Evolutionary conservation across 2,888 invertebrate genomes (phyloP), one percentile per base, ranked within the genome.

Genomic region (Mantis religiosa): DNA sequence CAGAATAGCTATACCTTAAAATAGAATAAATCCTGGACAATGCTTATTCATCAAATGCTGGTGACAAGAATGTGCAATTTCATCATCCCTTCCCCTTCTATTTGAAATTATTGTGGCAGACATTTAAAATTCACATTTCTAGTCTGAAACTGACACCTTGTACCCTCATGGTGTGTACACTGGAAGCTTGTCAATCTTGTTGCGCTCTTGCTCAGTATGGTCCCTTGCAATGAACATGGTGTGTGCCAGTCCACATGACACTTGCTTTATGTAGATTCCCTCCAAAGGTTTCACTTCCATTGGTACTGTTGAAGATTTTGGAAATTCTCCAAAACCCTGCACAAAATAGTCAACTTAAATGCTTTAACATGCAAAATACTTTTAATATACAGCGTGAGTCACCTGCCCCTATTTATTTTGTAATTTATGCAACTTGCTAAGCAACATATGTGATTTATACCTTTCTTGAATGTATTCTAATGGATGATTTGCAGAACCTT

Each of bases 171-270:
- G 91, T n/a, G 87, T 92, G 91, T 93, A 95, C 90, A 94, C 94
- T 83, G 95, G 95, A 90, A 96, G 93, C 90, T 95, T 94, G 87
- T 94, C 94, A 89, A 97, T 92, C 91, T 94, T 95, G 87, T 94
- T 94, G 91, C 94, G 94, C 90, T 96, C 96, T 91, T 96, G 95
- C 27, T 96, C 95, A 0, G 95, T 94, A 85, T 95, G 95, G 91
- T 95, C 95, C 30, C 95, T 93, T 27, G 95, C 96, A 87, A 97
- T 94, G 92, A 98, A 93, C 91, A 98, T 93, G 2, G 98, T 96
- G 93, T 98, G 98, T 6, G 97, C 97, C 92, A 95, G 96, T 4
- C 98, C 98, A 96, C 98, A 97, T 2, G 97, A 93, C 83, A 98
- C 95, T 41, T 92, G 92, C 90, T 93, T 93, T n/a, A 94, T 92